A percentile compares a stretch with the other conserved stretches of the same genome.
These are phyloP conservation scores for Limonius californicus DNA, from an alignment of 1,140 invertebrate genomes.

Conservation along the genomic window DNA sequence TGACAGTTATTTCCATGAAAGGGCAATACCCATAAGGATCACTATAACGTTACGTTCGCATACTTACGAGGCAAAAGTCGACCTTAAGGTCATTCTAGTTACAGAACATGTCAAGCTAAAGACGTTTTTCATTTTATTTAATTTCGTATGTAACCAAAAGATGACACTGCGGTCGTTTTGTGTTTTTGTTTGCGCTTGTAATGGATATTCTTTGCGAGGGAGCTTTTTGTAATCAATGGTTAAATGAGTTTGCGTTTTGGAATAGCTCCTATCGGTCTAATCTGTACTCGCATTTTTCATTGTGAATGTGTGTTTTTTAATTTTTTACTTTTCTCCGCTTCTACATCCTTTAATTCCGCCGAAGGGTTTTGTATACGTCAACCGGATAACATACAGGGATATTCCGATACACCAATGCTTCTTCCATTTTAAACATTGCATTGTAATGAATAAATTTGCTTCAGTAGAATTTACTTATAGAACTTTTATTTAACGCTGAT, in stretches of 20 bases:
- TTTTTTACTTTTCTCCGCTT: slow-evolving; percentile 17
- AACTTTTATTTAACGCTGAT: too few relatives aligned
- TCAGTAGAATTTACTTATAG: too few relatives aligned
- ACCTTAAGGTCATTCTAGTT: slow-evolving; percentile 25
- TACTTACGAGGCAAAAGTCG: slow-evolving; percentile 13
- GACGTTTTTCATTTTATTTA: slow-evolving; percentile 42
- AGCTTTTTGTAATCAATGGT: slow-evolving; percentile 25
- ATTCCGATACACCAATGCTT: too few relatives aligned
- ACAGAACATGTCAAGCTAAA: slow-evolving; percentile 34
- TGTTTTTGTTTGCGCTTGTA: slow-evolving; percentile 34
- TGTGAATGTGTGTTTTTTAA: slow-evolving; percentile 22
- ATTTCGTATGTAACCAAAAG: slow-evolving; percentile 38
- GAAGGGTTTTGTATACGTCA: slow-evolving; percentile 2
- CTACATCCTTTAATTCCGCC: neutral
- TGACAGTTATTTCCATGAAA: slow-evolving; percentile 50
- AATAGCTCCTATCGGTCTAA: slow-evolving; percentile 22
- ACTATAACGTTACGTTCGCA: neutral
- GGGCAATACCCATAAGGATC: slow-evolving; percentile 43
- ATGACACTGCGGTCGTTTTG: slow-evolving; percentile 32
- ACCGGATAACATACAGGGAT: neutral
- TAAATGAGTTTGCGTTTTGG: slow-evolving; percentile 27
- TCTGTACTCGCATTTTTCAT: slow-evolving; percentile 26
- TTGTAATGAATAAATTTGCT: too few relatives aligned
- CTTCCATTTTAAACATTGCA: too few relatives aligned
- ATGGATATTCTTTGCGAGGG: slow-evolving; percentile 26